Base-by-base conservation (phyloP, 2,113 vertebrate species). In the Galemys pyrenaicus region DNA sequence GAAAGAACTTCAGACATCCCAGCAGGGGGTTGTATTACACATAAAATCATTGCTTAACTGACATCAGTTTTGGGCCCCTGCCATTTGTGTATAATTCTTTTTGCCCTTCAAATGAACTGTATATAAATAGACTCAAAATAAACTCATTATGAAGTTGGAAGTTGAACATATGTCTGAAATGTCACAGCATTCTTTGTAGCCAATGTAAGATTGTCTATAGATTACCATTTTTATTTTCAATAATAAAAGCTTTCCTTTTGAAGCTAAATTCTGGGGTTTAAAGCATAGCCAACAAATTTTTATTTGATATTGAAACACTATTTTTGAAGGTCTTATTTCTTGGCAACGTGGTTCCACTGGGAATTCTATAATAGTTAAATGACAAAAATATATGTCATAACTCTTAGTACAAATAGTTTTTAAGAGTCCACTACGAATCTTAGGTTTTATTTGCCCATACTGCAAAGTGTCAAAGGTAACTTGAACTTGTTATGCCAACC, bases 101-200 rank as follows among this genome's bases (percentile, higher is more conserved):
- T 90, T 96, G 94, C 90, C 96, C 95, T 97, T 96, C 70, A 94
- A 88, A 90, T 97, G 94, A 97, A 97, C 92, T 97, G 77, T 88
- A 87, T 94, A 94, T 94, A 96, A 97, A 97, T 80, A 94, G 80
- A 93, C 64, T 93, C 75, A 95, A 96, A 96, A 96, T 97, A 96
- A 97, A 97, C 87, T 97, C 95, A 95, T 97, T 97, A 97, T 75
- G 64, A 77, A 94, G 77, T 41, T 94, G 39, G 84, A 96, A 97
- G 94, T 87, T 94, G 84, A 96, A 96, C 93, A 96, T 96, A 97
- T 96, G 78, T 96, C 93, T 96, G 67, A 96, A 97, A 97, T 88
- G 46, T 96, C 97, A 97, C 64, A 93, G 73, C 74, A 70, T 87
- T 96, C 90, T 96, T 83, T 88, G 41, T 58, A 93, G 80, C 26